Conservation (phyloP, 2,888 invertebrate genomes). For the Pediacus dermestoides region DNA sequence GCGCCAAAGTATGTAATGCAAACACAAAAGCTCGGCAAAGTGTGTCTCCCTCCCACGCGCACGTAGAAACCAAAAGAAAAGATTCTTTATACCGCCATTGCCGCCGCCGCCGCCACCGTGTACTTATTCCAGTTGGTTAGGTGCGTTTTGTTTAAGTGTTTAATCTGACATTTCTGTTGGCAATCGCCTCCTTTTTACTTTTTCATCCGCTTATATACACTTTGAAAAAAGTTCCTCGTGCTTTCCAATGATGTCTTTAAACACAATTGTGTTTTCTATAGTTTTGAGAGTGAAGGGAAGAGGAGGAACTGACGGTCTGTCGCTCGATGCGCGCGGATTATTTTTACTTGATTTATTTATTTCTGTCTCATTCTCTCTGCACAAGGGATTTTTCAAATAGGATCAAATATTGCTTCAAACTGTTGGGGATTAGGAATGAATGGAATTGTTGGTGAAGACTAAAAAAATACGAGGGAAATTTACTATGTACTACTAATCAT, state of each 20-base stretch:
- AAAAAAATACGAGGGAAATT: too few species aligned
- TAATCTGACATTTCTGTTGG: conserved; percentile 30
- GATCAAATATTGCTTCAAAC: too few species aligned
- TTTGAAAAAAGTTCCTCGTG: conserved; percentile 22
- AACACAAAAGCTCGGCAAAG: conserved; percentile 4
- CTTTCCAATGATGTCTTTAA: conserved; percentile 11
- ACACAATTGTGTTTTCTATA: conserved; percentile 21
- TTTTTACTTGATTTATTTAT: conserved; percentile 23
- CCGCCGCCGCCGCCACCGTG: conserved; percentile 10
- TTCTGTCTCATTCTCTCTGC: background rate
- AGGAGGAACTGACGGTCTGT: conserved; percentile 10
- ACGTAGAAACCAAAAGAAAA: background rate
- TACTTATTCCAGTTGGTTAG: conserved; percentile 31
- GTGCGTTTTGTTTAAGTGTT: conserved; percentile 33
- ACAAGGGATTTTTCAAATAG: conserved; percentile 4
- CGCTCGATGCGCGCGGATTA: conserved; percentile 22
- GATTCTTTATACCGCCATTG: background rate
- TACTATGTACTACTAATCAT: too few species aligned
- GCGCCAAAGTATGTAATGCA: conserved; percentile 4
- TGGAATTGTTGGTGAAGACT: too few species aligned
- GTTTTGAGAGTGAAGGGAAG: too few species aligned
- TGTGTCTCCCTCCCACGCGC: background rate
- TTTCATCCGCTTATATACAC: conserved; percentile 28
- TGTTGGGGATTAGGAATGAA: too few species aligned
- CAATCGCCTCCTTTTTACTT: conserved; percentile 27